phyloP scores from a whole-genome alignment of 2,113 vertebrate species.

The Silurus meridionalis region DNA sequence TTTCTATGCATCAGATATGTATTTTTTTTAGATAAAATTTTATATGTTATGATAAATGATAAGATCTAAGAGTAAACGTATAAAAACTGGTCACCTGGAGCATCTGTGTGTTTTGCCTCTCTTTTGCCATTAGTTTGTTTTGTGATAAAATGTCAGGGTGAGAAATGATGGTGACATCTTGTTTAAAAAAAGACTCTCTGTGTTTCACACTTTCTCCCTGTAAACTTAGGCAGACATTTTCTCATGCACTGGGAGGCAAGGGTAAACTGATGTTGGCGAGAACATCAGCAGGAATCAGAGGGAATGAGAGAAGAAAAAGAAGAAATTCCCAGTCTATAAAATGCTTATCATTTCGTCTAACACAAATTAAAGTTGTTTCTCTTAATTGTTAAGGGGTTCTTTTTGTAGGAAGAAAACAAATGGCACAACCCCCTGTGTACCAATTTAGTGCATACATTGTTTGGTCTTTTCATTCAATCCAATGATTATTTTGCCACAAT shows the following conservation, averaged over 20 bases:
- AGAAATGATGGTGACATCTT: not conserved
- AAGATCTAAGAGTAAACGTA: not conserved
- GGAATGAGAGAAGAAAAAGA: not conserved
- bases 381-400: no score
- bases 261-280: not conserved
- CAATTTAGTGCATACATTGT: no score
- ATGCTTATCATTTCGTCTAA: not conserved
- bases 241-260: not conserved
- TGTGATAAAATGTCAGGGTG: not conserved
- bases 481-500: no score
- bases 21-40: not conserved
- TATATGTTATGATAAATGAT: not conserved
- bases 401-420: no score
- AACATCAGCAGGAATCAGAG: not conserved
- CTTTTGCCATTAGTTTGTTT: not conserved
- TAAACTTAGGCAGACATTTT: not conserved
- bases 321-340: not conserved
- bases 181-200: not conserved
- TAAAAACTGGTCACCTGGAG: not conserved
- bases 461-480: no score
- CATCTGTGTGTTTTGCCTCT: not conserved
- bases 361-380: no score
- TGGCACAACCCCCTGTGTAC: no score
- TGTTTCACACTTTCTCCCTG: not conserved
- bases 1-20: not conserved